phyloP scores from a whole-genome alignment of 2,888 invertebrate species.

The Synanthedon tipuliformis region DNA sequence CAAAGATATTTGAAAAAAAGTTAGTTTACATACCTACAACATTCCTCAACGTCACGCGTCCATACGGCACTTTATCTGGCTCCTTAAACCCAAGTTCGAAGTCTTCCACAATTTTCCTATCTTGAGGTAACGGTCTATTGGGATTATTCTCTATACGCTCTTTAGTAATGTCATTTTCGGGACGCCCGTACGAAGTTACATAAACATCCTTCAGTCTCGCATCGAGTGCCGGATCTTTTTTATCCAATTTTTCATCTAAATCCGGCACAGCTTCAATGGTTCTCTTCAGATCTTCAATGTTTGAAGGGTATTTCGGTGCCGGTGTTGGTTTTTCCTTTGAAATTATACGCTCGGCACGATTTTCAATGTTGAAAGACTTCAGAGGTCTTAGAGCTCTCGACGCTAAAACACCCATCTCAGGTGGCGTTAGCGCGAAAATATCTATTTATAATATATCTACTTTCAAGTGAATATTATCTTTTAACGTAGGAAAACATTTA shows the following conservation, averaged over 20 bases:
- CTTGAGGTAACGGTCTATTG: constrained; percentile 70
- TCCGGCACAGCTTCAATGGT: constrained; percentile 73
- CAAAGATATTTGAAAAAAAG: too few relatives aligned
- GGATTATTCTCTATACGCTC: constrained; percentile 37
- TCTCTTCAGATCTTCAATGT: constrained; percentile 73
- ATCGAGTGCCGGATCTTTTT: constrained; percentile 74
- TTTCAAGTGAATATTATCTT: too few relatives aligned
- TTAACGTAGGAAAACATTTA: too few relatives aligned
- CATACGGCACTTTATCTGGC: constrained; percentile 70
- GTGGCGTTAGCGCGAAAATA: constrained; percentile 34
- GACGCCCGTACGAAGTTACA: constrained; percentile 74
- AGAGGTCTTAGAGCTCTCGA: constrained; percentile 70
- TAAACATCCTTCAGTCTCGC: constrained; percentile 77
- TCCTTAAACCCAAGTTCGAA: constrained; percentile 79
- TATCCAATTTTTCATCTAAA: constrained; percentile 70
- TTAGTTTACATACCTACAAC: constrained; percentile 36
- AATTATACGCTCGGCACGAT: constrained; percentile 78
- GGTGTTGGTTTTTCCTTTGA: constrained; percentile 73
- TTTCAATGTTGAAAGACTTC: constrained; percentile 80
- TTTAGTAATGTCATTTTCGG: constrained; percentile 60
- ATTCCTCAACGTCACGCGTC: constrained; percentile 74
- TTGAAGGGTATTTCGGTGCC: constrained; percentile 77
- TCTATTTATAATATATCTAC: too few relatives aligned
- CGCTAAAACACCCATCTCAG: constrained; percentile 76
- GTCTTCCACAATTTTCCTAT: constrained; percentile 56